phyloP scores from a whole-genome alignment of 2,888 invertebrate genomes.

The Sclerodermus sp. region DNA sequence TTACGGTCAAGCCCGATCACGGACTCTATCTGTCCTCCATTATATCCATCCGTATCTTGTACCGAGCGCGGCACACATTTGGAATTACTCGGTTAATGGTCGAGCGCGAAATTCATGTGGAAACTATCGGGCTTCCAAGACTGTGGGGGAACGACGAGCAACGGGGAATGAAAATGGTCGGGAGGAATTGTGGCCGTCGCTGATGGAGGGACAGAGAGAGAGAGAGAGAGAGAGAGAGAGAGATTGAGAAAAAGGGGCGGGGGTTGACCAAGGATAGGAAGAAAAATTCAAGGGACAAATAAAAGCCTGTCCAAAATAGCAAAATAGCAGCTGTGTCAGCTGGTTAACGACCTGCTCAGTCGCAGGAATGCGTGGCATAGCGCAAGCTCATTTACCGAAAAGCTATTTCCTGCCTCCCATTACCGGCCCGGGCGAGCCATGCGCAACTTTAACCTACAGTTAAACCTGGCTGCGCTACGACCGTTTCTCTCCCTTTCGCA shows the following conservation, averaged over 20 bases:
- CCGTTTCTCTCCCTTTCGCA: no score
- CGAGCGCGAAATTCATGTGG: constrained; percentile 2
- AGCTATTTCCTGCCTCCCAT: constrained; percentile 36
- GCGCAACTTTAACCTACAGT: no score
- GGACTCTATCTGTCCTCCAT: constrained; percentile 29
- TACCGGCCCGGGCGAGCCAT: constrained; percentile 24
- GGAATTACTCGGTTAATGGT: constrained; percentile 24
- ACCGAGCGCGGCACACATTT: constrained; percentile 17
- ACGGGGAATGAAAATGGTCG: no score
- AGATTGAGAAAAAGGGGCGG: constrained; percentile 3
- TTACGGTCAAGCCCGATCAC: constrained; percentile 38
- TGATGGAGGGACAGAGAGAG: background rate
- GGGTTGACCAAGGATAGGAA: background rate
- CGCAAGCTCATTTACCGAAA: constrained; percentile 41
- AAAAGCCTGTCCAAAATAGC: no score
- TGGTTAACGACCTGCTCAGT: constrained; percentile 39
- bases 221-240: background rate
- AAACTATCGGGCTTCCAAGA: no score
- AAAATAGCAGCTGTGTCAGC: constrained; percentile 22
- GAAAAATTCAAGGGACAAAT: constrained; percentile 13
- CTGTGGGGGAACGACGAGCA: no score
- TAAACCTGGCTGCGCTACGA: no score
- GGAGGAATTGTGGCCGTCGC: no score
- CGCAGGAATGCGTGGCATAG: constrained; percentile 30
- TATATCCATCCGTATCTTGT: constrained; percentile 22